Base-by-base conservation (phyloP, 2,888 invertebrate species). In the Melitaea athalia region DNA sequence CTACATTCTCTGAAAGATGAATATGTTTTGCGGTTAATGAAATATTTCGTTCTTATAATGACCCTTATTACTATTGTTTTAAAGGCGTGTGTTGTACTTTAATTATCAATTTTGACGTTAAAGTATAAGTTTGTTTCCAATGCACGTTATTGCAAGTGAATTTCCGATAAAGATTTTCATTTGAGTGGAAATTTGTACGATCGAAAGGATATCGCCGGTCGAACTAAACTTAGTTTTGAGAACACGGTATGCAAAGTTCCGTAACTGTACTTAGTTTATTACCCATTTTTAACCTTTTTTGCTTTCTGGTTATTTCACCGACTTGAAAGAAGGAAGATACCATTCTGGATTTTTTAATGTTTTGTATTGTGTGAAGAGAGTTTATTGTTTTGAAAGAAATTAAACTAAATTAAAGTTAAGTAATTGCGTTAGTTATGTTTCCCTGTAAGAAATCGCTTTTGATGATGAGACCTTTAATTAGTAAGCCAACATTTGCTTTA, bases 191-290 rank as follows among this genome's bases (percentile, higher is more conserved):
- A 73, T 77, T 74, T 60, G 64, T 73, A 71, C 68, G 70, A 73
- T 69, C 57, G n/a, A 64, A 60, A 59, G 68, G 57, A 64, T 69
- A 69, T 64, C 50, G 61, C 57, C 67, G 64, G 61, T 77, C 76
- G 73, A 31, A 14, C 79, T 78, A 74, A 77, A 72, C 70, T 73
- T 81, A 83, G 76, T 82, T 81, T 74, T 65, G 64, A 76, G 75
- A 77, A 77, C 77, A 75, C 80, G 79, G 76, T 78, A 74, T 73
- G 55, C 33, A 55, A 55, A 38, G 55, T 55, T 55, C n/a, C 7
- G n/a, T 33, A 55, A 55, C 33, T 55, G 8, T n/a, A 14, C 14
- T 33, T 33, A 24, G 17, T 55, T 10, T 5, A 33, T 33, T 6
- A 10, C 33, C 33, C 55, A 55, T 70, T 63, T 61, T 64, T 63